Evolutionary conservation across 2,888 invertebrate genomes (phyloP), one percentile per base, ranked within the genome.

Genomic region (Rhorus exstirpatorius): DNA sequence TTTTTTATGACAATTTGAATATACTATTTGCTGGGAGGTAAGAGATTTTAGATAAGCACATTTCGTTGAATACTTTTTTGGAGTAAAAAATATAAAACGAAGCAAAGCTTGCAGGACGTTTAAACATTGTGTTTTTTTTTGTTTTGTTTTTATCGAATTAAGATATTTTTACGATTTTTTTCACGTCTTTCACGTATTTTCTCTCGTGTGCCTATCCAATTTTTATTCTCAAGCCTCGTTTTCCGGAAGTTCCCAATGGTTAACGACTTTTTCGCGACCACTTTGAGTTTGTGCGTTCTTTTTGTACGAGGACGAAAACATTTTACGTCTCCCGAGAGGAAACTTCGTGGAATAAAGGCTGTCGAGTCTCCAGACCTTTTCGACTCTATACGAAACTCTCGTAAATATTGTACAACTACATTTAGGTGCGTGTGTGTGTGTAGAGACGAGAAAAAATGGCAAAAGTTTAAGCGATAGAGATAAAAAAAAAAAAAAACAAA

Each of bases 281-380:
- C n/a, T n/a, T n/a, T n/a, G n/a, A n/a, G n/a, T 7, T 6, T 35
- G 58, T 26, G 1, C 10, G 44, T 31, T 35, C 17, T 58, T 31
- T 7, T 60, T 26, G 21, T 38, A 10, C 24, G 44, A 21, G 14
- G 55, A 60, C 58, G 44, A 49, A 79, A 79, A 79, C 79, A 79
- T 79, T 79, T 79, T 72, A 79, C 79, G 79, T 72, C 67, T 79
- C 67, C 79, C 65, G 60, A 51, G 65, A 72, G 72, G 72, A 67
- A 79, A 72, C 58, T 38, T 79, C 65, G 65, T 24, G 41, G 49
- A 79, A 72, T 60, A 60, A 55, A 67, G 72, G 24, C 61, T 24
- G 31, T n/a, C n/a, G n/a, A n/a, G n/a, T n/a, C n/a, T 51, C 19
- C 55, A 61, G 63, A 63, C 38, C 55, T 38, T 49, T 51, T 14